phyloP scores from a whole-genome alignment of 53 echinoderm and acorn worm genomes.

The Zoroaster sp. region DNA sequence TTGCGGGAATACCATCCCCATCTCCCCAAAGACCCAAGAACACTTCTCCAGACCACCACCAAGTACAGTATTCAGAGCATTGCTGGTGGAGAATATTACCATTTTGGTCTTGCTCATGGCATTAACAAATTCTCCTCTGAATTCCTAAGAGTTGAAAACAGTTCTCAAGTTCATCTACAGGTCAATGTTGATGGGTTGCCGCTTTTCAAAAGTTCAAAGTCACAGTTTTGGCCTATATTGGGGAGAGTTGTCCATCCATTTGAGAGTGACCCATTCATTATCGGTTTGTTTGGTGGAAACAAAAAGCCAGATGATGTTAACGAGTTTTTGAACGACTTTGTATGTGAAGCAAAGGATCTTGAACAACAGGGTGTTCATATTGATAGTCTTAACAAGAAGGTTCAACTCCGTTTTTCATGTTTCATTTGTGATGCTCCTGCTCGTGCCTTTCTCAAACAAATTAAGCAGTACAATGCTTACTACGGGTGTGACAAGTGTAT shows the following conservation, averaged over 20 bases:
- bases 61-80: not conserved
- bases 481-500: constrained; percentile 60
- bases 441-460: constrained; percentile 54
- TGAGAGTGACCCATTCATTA: constrained; percentile 34
- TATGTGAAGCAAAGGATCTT: not conserved
- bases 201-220: constrained; percentile 38
- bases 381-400: not conserved
- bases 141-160: not conserved
- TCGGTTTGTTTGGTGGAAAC: constrained; percentile 52
- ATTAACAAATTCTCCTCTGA: not conserved
- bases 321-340: constrained; percentile 13
- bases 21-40: constrained; percentile 43
- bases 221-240: constrained; percentile 59
- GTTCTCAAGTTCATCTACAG: not conserved
- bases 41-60: constrained; percentile 21
- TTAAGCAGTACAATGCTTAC: constrained; percentile 53
- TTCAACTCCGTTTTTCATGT: not conserved
- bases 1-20: constrained; percentile 11
- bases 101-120: constrained; percentile 35
- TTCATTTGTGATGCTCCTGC: constrained; percentile 71
- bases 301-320: constrained; percentile 33
- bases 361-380: not conserved
- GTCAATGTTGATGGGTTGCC: constrained; percentile 71
- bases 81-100: constrained; percentile 47
- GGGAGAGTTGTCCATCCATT: constrained; percentile 13